phyloP scores from a whole-genome alignment of 2,113 vertebrate species.

The Phocoena sinus region DNA sequence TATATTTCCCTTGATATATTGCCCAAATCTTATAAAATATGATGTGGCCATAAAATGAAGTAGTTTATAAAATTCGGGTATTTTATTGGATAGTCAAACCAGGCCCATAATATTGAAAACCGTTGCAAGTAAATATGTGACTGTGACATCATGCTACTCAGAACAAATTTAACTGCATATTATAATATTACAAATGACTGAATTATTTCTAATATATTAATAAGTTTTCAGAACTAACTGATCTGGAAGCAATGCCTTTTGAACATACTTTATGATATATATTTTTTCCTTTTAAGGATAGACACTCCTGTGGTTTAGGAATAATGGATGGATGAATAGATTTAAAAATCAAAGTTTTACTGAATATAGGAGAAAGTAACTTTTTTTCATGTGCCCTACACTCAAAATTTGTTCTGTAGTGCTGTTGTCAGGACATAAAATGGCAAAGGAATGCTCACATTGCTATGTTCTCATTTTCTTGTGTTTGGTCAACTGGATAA shows the following conservation, averaged over 20 bases:
- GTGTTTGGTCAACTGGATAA: constrained; percentile 17
- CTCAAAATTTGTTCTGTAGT: not conserved
- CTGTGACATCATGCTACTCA: not conserved
- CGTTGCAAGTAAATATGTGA: not conserved
- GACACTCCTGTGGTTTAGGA: not conserved
- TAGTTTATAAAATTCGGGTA: not conserved
- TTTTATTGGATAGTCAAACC: not conserved
- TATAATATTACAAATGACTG: not conserved
- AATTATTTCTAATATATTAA: not conserved
- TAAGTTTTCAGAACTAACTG: not conserved
- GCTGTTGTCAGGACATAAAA: not conserved
- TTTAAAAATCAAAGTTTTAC: not conserved
- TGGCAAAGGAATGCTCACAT: not conserved
- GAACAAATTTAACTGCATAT: not conserved
- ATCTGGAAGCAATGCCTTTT: not conserved
- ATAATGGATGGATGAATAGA: not conserved
- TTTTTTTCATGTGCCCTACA: not conserved
- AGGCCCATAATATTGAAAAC: not conserved
- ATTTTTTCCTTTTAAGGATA: not conserved
- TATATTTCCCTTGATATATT: constrained; percentile 27
- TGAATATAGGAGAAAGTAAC: not conserved
- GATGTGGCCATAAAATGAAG: not conserved
- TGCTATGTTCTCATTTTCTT: not conserved
- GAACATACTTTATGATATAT: not conserved
- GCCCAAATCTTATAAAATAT: not conserved